Base-by-base conservation (phyloP, 2,888 invertebrate genomes). In the Watsonalla cultraria region DNA sequence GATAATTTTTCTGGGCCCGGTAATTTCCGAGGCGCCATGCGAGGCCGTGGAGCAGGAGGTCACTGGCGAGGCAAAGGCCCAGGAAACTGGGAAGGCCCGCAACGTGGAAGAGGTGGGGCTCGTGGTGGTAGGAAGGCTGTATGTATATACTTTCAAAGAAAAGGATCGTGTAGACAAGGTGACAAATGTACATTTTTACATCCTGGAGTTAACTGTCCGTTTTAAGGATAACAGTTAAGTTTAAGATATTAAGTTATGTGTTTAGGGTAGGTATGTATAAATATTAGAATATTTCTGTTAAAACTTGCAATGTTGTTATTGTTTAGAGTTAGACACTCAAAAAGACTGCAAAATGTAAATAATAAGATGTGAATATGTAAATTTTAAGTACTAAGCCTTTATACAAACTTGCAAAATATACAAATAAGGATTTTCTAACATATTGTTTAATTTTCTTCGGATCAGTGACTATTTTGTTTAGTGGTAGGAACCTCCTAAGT, bases 171-270 rank as follows among this genome's bases (percentile, higher is more conserved):
- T 85, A 91, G 96, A 51, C 93, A 95, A 75, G 96, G 96, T 54
- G 95, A 95, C 67, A 94, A 94, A 66, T 98, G 97, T 84, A 93
- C 94, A 53, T 97, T 95, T 81, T 87, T 96, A 65, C 97, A 97
- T 90, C 96, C 96, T 5, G 94, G 93, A 59, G 91, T 92, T 15
- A 93, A 93, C 79, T 92, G 92, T 67, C 93, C 93, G 7, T 90
- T 78, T 75, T 91, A 78, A 66, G 15, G 50, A 14, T 51, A 42
- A 60, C 48, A 35, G 47, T 39, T 39, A 39, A 39, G 5, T 9
- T 39, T 11, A 5, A 42, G 11, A 42, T 8, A 5, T 37, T 7
- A 7, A 37, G 9, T 58, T 54, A 53, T 45, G 51, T 9, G 45
- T 54, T 37, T 35, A 7, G 8, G 13, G 7, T 13, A 34, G 7